These are phyloP conservation scores for Andrena dorsata DNA, from an alignment of 2,888 invertebrate genomes.

Conservation along the genomic window DNA sequence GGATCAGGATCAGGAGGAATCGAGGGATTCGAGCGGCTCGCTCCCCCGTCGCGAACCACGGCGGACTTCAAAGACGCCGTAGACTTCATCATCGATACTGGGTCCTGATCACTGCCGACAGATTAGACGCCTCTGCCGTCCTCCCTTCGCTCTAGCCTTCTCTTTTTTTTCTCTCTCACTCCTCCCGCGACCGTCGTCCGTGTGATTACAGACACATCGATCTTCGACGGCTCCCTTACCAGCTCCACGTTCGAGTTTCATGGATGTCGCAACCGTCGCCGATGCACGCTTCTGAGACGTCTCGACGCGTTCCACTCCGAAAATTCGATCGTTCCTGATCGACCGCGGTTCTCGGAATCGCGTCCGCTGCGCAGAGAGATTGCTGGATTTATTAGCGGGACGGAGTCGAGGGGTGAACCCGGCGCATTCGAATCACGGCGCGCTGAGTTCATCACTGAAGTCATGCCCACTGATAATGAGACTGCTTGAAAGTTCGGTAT, in stretches of 20 bases:
- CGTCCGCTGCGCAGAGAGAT: background rate
- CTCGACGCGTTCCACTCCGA: slow-evolving; percentile 1
- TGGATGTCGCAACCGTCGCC: slow-evolving; percentile 48
- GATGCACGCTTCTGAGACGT: background rate
- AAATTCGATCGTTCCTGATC: background rate
- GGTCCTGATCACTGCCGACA: slow-evolving; percentile 84
- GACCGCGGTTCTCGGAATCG: background rate
- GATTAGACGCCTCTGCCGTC: slow-evolving; percentile 76
- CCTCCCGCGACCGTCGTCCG: slow-evolving; percentile 50
- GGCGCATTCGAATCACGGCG: no score
- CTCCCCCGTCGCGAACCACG: slow-evolving; percentile 82
- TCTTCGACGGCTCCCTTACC: slow-evolving; percentile 51
- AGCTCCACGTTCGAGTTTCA: slow-evolving; percentile 28
- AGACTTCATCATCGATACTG: slow-evolving; percentile 84
- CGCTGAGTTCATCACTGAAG: background rate
- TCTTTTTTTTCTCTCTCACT: slow-evolving; percentile 5
- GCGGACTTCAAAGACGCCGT: slow-evolving; percentile 83
- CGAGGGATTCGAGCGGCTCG: slow-evolving; percentile 75
- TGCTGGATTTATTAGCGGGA: background rate
- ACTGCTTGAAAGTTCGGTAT: background rate
- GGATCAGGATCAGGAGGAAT: slow-evolving; percentile 78
- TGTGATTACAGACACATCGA: slow-evolving; percentile 66
- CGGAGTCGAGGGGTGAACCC: no score
- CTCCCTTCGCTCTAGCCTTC: slow-evolving; percentile 11
- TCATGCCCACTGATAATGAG: background rate